Base-by-base conservation (phyloP, 2,888 invertebrate species). In the Troides oblongomaculatus region DNA sequence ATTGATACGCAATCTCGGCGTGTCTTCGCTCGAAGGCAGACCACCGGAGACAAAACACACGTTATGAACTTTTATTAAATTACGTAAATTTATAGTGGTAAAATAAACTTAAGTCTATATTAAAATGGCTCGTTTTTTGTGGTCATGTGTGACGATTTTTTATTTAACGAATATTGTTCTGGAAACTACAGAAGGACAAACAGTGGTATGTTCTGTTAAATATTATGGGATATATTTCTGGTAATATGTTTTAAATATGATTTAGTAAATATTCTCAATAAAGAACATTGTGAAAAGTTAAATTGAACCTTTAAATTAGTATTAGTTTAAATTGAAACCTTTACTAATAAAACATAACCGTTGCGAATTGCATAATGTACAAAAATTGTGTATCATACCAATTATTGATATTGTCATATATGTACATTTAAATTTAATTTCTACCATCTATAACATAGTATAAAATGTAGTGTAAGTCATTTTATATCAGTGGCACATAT, bases 111-210 rank as follows among this genome's bases (percentile, higher is more conserved):
- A 63, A 66, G 43, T 69, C 62, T 62, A 76, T 53, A 65, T 30
- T 25, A 59, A 39, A 77, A 85, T 85, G 84, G 74, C 77, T 18
- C 74, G 73, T 70, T 74, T 74, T 65, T 69, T 81, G 74, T 79
- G 80, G 76, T 81, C 81, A 74, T 81, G 78, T 74, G 81, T 85
- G 73, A 78, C 75, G 69, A 74, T 88, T 69, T 72, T 88, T 77
- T 84, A 81, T 78, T 79, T 85, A 50, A 77, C 84, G 70, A 83
- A 81, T 79, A 81, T 84, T 71, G 79, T 84, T 71, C 75, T 87
- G 74, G 85, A 81, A 76, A 80, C 81, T 60, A 78, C 82, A 53
- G 81, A 87, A 80, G 88, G 86, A 66, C 78, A 84, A 56, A 82
- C 85, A 62, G 74, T 83, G 88, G 89, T 89, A 80, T 67, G 86